Evolutionary conservation across 2,797 vertebrate genomes (phyloP).

Genomic region (Takifugu ocellatus): DNA sequence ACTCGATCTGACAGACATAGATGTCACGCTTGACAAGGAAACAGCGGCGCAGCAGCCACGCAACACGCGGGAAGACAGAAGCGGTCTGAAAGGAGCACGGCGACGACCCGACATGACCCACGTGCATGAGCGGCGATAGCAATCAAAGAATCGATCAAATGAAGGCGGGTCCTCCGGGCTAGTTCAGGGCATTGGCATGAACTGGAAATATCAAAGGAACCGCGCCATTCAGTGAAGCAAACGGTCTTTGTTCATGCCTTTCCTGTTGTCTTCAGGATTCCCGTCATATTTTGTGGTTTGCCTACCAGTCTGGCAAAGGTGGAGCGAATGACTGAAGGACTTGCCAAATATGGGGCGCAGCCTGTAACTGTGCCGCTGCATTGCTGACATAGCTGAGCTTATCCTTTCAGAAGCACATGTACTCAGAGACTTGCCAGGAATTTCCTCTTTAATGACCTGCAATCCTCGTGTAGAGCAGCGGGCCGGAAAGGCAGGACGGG

Average conservation of each 20-base stretch:
- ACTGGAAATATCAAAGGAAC: not conserved
- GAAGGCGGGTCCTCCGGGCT: conserved; percentile 2
- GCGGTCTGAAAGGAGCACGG: not conserved
- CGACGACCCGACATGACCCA: not conserved
- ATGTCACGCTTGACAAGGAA: not conserved
- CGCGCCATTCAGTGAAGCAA: not conserved
- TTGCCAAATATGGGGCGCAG: conserved; percentile 67
- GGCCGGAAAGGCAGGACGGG: conserved; percentile 32
- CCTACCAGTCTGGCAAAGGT: conserved; percentile 50
- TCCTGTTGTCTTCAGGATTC: conserved; percentile 47
- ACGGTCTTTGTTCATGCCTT: conserved; percentile 7
- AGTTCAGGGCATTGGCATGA: not conserved
- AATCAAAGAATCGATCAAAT: conserved; percentile 19
- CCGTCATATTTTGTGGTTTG: conserved; percentile 59
- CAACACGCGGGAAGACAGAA: not conserved
- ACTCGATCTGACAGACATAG: not conserved
- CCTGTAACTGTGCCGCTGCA: conserved; percentile 61
- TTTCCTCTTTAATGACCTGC: conserved; percentile 31
- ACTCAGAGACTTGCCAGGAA: conserved; percentile 62
- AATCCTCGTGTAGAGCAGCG: conserved; percentile 27
- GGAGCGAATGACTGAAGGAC: conserved; percentile 54
- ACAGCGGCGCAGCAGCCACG: not conserved
- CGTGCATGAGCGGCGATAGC: conserved; percentile 2
- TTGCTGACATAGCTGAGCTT: conserved; percentile 71
- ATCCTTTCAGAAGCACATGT: conserved; percentile 70